phyloP scores from a whole-genome alignment of 2,797 vertebrate species.

The Coendou prehensilis region DNA sequence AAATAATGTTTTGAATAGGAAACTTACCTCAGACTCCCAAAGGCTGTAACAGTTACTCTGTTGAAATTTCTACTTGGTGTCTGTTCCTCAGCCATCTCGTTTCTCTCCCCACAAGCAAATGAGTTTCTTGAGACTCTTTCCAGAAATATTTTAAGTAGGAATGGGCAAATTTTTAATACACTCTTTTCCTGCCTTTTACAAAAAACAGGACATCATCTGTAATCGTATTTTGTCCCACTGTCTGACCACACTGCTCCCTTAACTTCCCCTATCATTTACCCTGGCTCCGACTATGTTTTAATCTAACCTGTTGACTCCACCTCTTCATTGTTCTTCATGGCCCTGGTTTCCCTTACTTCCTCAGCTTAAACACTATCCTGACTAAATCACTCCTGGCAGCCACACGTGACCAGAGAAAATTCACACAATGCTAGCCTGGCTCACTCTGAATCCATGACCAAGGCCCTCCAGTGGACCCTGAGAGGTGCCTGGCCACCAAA shows the following conservation, averaged over 20 bases:
- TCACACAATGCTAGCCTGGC: not conserved
- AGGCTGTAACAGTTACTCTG: not conserved
- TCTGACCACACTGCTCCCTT: not conserved
- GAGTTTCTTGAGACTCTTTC: not conserved
- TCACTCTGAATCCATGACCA: not conserved
- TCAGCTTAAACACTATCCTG: not conserved
- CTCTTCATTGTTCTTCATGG: not conserved
- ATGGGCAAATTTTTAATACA: not conserved
- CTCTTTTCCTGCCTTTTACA: not conserved
- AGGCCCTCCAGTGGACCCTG: not conserved
- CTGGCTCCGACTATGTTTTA: not conserved
- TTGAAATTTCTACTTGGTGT: not conserved
- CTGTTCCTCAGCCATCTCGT: not conserved
- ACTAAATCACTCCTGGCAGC: not conserved
- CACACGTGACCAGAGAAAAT: not conserved
- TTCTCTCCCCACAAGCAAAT: not conserved
- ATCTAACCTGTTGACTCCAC: not conserved
- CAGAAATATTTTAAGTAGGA: constrained; percentile 14
- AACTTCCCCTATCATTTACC: not conserved
- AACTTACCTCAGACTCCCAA: constrained; percentile 15
- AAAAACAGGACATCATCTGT: not conserved
- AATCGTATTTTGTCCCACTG: not conserved
- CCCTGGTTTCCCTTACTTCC: too few relatives aligned
- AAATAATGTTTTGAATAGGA: not conserved
- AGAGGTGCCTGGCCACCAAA: not conserved